Evolutionary conservation across 2,797 vertebrate species (phyloP), one percentile per base, ranked within the genome.

Genomic region (Synanceia verrucosa): DNA sequence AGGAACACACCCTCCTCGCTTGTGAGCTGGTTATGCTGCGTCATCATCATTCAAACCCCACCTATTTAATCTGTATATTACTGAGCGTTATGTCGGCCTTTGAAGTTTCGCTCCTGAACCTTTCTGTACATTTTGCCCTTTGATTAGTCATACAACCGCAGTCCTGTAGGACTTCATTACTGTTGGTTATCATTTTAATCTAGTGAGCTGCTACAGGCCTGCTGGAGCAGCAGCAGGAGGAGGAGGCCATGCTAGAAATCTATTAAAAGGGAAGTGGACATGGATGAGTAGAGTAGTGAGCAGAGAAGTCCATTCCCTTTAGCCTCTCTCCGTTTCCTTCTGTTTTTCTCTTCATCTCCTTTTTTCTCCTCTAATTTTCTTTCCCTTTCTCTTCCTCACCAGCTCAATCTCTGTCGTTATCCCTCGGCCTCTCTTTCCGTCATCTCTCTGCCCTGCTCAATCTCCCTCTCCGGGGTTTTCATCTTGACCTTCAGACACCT

Each of bases 131-230:
- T 83, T 79, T 62, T 74, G 80, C 78, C 85, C 80, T 87, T 88
- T 72, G 65, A 91, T 90, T 91, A 89, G 87, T 85, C 87, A 87
- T 85, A 81, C 78, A 81, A 13, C 69, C 66, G 39, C 76, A 51
- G 82, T 88, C 91, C 90, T 90, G 87, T 46, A 89, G 90, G 89
- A 91, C 88, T 89, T 92, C 89, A 92, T 92, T 92, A 92, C 81
- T 73, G 87, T 69, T 82, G 78, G 76, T 89, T 89, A 89, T 91
- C 89, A 81, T 88, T 89, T 89, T 84, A 84, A 92, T 88, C 85
- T 88, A 72, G 68, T 76, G 86, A 80, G 79, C 82, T 34, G 83
- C 73, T 73, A 70, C 72, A 69, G 70, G 76, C 70, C 53, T 58
- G 51, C 65, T 66, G 73, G 55, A 50, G 61, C 43, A 46, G 73